Conservation (phyloP, 2,797 vertebrate genomes). For the Acanthiza pusilla region DNA sequence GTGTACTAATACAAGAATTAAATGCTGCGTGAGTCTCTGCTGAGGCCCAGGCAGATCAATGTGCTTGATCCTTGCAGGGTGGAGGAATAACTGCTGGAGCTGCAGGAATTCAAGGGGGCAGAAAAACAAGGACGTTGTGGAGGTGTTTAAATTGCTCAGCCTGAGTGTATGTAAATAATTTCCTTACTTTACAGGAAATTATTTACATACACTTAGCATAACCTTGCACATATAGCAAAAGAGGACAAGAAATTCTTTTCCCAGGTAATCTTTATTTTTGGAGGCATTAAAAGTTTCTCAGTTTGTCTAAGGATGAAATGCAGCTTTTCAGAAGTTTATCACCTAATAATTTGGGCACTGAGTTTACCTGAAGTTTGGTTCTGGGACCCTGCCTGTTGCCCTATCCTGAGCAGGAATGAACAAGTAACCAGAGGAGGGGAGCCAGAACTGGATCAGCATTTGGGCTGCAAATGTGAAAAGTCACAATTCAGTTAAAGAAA, state of each 20-base stretch:
- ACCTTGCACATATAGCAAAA: neutral
- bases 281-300: neutral
- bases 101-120: neutral
- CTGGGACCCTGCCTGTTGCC: neutral
- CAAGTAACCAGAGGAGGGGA: neutral
- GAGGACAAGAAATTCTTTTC: neutral
- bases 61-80: neutral
- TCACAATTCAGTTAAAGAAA: neutral
- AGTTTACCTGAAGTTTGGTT: neutral
- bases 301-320: neutral
- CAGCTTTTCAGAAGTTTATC: neutral
- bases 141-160: neutral
- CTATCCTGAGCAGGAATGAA: neutral
- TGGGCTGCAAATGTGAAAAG: neutral
- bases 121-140: neutral
- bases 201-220: too few species aligned
- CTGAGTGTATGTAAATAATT: neutral
- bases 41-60: neutral
- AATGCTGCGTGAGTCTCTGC: neutral
- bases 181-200: neutral
- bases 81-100: neutral
- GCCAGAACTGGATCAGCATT: neutral
- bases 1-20: neutral
- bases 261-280: neutral
- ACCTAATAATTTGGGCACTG: neutral